Conservation (phyloP, 1,140 invertebrate genomes). For the Aphidius gifuensis region DNA sequence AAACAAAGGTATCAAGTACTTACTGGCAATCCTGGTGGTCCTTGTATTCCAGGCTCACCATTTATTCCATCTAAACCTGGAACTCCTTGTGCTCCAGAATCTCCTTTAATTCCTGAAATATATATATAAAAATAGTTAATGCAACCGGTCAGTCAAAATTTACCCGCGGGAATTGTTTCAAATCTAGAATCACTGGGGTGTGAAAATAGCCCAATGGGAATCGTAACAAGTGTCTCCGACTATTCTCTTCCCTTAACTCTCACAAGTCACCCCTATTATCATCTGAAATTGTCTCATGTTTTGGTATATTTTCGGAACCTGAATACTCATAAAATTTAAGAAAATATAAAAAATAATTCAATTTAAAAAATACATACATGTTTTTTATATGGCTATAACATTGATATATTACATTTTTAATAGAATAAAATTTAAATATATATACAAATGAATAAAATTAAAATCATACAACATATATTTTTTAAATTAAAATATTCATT, state of each 20-base stretch:
- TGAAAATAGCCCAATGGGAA: conserved; percentile 16
- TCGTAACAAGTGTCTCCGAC: conserved; percentile 6
- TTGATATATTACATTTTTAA: too few species aligned
- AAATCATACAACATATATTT: too few species aligned
- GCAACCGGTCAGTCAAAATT: background rate
- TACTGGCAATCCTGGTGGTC: conserved; percentile 70
- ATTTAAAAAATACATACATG: too few species aligned
- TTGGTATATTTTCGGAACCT: too few species aligned
- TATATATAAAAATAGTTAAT: conserved; percentile 1
- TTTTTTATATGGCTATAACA: too few species aligned
- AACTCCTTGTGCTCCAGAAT: conserved; percentile 57
- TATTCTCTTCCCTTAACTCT: conserved; percentile 1
- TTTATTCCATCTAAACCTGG: conserved; percentile 62
- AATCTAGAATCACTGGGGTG: conserved; percentile 13
- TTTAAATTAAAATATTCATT: too few species aligned
- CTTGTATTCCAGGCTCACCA: conserved; percentile 64
- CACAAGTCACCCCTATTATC: background rate
- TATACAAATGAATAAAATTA: too few species aligned
- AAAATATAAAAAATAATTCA: too few species aligned
- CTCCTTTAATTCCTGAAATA: conserved; percentile 56
- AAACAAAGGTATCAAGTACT: conserved; percentile 32
- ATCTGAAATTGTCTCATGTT: too few species aligned
- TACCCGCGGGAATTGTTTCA: conserved; percentile 6
- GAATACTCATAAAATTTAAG: too few species aligned
- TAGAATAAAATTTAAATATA: too few species aligned